phyloP scores from a whole-genome alignment of 2,888 invertebrate species.

The Strigamia transsilvanica region DNA sequence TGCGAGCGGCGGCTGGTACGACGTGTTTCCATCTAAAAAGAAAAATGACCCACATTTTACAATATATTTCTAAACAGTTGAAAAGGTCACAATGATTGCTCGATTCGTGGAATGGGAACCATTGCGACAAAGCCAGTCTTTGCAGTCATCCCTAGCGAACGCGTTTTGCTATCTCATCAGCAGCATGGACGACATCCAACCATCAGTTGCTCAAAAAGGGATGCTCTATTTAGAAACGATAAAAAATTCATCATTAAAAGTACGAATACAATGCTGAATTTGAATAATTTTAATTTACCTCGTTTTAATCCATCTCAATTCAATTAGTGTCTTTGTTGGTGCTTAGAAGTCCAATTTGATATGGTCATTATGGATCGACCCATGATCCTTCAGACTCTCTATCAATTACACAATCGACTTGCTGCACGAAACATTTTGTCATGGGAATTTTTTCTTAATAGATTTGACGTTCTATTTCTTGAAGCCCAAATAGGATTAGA shows the following conservation, averaged over 20 bases:
- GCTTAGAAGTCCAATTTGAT: constrained; percentile 98
- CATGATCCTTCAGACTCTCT: constrained; percentile 93
- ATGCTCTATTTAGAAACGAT: constrained; percentile 92
- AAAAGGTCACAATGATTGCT: constrained; percentile 91
- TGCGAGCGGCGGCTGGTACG: constrained; percentile 84
- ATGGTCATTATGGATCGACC: constrained; percentile 95
- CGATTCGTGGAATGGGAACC: constrained; percentile 92
- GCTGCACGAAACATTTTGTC: constrained; percentile 82
- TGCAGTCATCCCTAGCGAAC: constrained; percentile 94
- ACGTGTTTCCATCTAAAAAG: neutral
- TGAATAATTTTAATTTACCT: constrained; percentile 55
- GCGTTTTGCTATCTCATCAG: constrained; percentile 96
- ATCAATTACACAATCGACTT: constrained; percentile 91
- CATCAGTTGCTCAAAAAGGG: constrained; percentile 93
- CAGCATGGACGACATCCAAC: constrained; percentile 94
- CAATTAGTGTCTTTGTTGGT: constrained; percentile 82
- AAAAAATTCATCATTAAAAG: constrained; percentile 86
- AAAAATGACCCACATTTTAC: neutral
- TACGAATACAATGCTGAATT: constrained; percentile 64
- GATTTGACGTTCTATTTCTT: constrained; percentile 93
- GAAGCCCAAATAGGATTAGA: constrained; percentile 94
- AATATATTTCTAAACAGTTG: constrained; percentile 71
- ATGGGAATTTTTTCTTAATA: constrained; percentile 97
- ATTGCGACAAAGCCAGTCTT: constrained; percentile 74
- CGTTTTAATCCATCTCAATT: neutral